A percentile compares a stretch with the other conserved stretches of the same genome.
Conservation (phyloP, 2,797 vertebrate genomes). For the Eurystomus glaucurus region DNA sequence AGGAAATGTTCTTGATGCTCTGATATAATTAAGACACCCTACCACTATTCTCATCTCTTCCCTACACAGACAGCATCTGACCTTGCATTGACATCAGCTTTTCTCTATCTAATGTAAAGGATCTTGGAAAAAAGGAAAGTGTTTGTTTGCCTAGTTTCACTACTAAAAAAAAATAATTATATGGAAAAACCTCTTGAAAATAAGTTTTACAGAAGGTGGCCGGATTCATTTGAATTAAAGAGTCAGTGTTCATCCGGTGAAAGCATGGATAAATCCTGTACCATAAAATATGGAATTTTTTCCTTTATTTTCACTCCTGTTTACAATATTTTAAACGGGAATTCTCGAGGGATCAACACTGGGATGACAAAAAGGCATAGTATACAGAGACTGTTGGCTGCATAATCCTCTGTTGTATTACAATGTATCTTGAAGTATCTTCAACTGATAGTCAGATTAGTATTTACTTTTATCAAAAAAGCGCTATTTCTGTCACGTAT, state of each 20-base stretch:
- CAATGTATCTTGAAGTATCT: neutral
- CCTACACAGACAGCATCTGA: neutral
- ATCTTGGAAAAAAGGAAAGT: neutral
- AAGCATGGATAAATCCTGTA: conserved; percentile 8
- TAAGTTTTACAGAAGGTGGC: neutral
- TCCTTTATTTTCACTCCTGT: conserved; percentile 32
- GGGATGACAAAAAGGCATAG: conserved; percentile 34
- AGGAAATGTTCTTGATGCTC: neutral
- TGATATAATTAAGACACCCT: neutral
- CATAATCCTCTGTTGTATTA: conserved; percentile 8
- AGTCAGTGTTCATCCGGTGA: conserved; percentile 36
- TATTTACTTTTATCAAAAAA: neutral
- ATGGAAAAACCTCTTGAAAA: conserved; percentile 29
- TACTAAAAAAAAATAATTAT: neutral
- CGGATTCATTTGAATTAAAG: conserved; percentile 37
- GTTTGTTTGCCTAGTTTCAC: neutral
- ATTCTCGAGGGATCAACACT: conserved; percentile 50
- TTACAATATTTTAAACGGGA: conserved; percentile 55
- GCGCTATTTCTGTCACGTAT: neutral
- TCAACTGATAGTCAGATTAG: neutral
- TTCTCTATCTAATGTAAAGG: neutral
- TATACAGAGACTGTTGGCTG: neutral
- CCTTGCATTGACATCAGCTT: neutral
- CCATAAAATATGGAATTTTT: conserved; percentile 51
- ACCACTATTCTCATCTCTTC: neutral